Evolutionary conservation across 2,888 invertebrate species (phyloP).

Genomic region (Eristalinus aeneus): DNA sequence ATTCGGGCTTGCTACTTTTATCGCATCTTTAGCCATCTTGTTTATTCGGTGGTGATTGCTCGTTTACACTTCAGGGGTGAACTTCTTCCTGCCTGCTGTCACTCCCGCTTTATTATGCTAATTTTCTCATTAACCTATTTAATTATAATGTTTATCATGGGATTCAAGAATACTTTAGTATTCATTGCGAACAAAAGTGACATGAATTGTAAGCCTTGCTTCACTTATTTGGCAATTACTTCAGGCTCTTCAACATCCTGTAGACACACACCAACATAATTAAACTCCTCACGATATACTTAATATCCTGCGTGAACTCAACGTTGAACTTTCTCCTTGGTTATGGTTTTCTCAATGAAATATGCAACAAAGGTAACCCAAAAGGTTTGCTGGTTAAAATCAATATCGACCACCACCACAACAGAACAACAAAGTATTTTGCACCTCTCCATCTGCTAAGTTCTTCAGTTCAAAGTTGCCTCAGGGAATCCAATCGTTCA

Average conservation of each 20-base stretch:
- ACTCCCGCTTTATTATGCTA: neutral
- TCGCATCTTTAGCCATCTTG: neutral
- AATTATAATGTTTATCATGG: neutral
- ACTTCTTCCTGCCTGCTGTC: neutral
- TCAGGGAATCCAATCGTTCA: neutral
- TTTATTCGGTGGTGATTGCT: neutral
- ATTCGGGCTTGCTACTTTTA: neutral
- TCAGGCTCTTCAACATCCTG: neutral
- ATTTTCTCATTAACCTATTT: neutral
- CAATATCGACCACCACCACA: conserved; percentile 1
- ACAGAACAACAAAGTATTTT: neutral
- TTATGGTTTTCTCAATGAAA: neutral
- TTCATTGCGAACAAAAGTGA: neutral
- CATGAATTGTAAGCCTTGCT: neutral
- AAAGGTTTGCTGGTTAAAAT: neutral
- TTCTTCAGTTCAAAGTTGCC: neutral
- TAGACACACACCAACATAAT: neutral
- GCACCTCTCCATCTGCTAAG: neutral
- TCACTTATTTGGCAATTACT: neutral
- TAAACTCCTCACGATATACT: neutral
- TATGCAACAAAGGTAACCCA: conserved; percentile 22
- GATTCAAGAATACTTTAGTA: neutral
- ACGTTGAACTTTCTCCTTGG: neutral
- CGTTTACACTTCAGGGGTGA: neutral
- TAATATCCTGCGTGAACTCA: neutral